Evolutionary conservation across 2,113 vertebrate genomes (phyloP).

Genomic region (Ceratotherium simum): DNA sequence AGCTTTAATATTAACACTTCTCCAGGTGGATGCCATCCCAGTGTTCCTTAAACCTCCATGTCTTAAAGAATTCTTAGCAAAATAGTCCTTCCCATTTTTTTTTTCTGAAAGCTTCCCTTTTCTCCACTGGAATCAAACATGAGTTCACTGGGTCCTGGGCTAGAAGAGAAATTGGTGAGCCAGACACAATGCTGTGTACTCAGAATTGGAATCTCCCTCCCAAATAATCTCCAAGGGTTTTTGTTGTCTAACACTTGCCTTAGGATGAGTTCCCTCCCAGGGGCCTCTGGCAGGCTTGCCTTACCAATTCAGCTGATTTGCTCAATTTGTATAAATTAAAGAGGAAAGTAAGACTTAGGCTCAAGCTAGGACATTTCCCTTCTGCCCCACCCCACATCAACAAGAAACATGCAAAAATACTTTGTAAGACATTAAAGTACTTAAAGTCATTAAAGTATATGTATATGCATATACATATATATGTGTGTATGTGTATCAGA

Average conservation of each 20-base stretch:
- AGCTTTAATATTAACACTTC: slow-evolving; percentile 1
- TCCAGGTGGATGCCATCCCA: background rate
- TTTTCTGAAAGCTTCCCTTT: background rate
- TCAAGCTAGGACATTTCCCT: background rate
- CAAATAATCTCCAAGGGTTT: slow-evolving; percentile 2
- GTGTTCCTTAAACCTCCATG: slow-evolving; percentile 4
- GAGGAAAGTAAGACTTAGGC: slow-evolving; percentile 12
- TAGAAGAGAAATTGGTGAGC: slow-evolving; percentile 8
- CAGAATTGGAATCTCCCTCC: background rate
- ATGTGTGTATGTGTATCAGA: background rate
- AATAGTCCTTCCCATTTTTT: background rate
- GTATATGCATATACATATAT: background rate
- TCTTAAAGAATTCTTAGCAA: slow-evolving; percentile 43
- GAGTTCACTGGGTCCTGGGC: background rate
- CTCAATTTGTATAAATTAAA: slow-evolving; percentile 16
- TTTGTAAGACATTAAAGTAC: slow-evolving; percentile 1
- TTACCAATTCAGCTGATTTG: slow-evolving; percentile 34
- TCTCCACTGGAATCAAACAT: background rate
- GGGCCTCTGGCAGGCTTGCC: background rate
- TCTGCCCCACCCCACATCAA: background rate
- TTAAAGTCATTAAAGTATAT: slow-evolving; percentile 22
- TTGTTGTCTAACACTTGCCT: background rate
- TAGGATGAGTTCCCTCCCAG: background rate
- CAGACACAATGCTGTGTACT: background rate
- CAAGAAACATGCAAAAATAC: slow-evolving; percentile 34